Evolutionary conservation across 1,140 invertebrate genomes (phyloP).

Genomic region (Araneus ventricosus): DNA sequence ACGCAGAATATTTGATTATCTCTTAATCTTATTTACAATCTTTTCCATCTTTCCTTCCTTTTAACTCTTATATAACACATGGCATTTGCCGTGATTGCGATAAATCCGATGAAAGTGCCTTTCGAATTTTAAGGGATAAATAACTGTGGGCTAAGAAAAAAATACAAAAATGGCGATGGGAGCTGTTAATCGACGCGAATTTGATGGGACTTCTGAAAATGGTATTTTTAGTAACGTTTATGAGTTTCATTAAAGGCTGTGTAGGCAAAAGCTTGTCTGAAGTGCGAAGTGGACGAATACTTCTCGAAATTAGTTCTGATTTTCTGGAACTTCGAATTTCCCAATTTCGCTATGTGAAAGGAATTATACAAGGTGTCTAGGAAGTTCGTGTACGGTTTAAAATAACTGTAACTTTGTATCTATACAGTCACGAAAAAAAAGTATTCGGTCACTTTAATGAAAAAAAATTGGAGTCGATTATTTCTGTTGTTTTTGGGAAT

Average conservation of each 20-base stretch:
- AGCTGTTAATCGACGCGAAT: neutral
- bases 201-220: neutral
- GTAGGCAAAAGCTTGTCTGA: no score
- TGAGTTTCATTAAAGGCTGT: neutral
- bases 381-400: no score
- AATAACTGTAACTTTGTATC: no score
- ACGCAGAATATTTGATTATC: constrained; percentile 1
- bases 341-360: no score
- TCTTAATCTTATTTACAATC: constrained; percentile 2
- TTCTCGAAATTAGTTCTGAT: no score
- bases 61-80: neutral
- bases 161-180: neutral
- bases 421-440: no score
- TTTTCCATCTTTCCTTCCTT: neutral
- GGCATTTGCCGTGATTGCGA: constrained; percentile 5
- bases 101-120: constrained; percentile 22
- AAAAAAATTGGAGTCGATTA: no score
- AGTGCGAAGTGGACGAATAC: no score
- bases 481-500: no score
- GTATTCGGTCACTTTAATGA: no score
- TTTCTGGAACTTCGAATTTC: no score
- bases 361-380: no score
- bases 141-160: neutral
- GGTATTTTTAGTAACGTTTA: constrained; percentile 4
- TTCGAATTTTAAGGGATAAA: neutral